These are phyloP conservation scores for Cairina moschata DNA, from an alignment of 2,113 vertebrate species.

Conservation along the genomic window DNA sequence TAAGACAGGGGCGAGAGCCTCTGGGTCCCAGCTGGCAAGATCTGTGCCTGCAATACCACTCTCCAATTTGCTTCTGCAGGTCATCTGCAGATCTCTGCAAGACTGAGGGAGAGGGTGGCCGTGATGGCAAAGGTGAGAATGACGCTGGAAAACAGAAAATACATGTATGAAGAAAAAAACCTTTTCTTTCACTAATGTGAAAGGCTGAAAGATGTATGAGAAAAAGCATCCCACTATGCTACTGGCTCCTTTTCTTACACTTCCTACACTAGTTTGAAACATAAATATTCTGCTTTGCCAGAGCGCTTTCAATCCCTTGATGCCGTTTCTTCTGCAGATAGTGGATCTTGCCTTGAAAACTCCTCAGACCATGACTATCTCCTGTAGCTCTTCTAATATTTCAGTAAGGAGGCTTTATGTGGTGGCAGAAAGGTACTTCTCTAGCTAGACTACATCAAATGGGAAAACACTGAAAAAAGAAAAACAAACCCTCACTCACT, in stretches of 20 bases:
- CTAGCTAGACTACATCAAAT: background rate
- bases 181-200: background rate
- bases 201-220: background rate
- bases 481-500: background rate
- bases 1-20: background rate
- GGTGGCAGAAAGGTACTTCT: background rate
- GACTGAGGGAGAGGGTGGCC: background rate
- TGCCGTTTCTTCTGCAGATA: background rate
- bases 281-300: background rate
- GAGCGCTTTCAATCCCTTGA: background rate
- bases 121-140: background rate
- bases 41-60: background rate
- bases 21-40: slow-evolving; percentile 25
- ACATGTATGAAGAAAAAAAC: background rate
- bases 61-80: background rate
- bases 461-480: background rate
- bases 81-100: background rate
- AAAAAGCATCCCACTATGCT: background rate
- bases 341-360: background rate
- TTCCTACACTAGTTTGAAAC: background rate
- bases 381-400: fast-evolving
- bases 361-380: background rate
- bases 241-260: background rate
- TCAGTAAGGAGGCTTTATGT: background rate
- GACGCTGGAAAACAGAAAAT: background rate